Evolutionary conservation across 1,140 invertebrate genomes (phyloP).

Genomic region (Frieseomelitta varia): DNA sequence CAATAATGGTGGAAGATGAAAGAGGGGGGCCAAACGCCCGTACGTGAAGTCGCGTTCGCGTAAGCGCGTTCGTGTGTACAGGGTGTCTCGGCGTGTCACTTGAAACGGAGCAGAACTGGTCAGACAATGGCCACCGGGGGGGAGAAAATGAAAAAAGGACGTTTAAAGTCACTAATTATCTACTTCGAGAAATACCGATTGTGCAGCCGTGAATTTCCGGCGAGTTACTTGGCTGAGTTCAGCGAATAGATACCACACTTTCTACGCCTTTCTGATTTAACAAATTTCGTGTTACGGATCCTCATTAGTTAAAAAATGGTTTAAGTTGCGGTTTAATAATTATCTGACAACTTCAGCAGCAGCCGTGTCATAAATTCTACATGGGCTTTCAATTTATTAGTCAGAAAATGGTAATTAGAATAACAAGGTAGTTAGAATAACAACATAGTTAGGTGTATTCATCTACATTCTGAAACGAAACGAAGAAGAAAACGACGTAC

Average conservation of each 20-base stretch:
- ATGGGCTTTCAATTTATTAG: too few relatives aligned
- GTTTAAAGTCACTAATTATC: slow-evolving; percentile 30
- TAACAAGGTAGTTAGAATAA: background rate
- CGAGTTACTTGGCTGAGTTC: background rate
- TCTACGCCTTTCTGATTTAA: too few relatives aligned
- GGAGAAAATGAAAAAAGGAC: slow-evolving; percentile 10
- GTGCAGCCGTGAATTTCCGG: background rate
- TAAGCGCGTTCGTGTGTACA: background rate
- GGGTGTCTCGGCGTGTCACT: slow-evolving; percentile 4
- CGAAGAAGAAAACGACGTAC: background rate
- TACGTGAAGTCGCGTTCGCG: slow-evolving; percentile 6
- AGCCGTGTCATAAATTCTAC: too few relatives aligned
- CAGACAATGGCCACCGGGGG: background rate
- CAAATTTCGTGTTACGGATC: too few relatives aligned
- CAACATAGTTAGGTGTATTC: background rate
- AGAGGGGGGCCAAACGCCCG: slow-evolving; percentile 14
- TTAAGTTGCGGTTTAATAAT: too few relatives aligned
- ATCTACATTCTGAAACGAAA: background rate
- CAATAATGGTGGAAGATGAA: slow-evolving; percentile 48
- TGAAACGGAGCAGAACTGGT: slow-evolving; percentile 5
- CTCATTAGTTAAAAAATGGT: too few relatives aligned
- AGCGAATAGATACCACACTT: too few relatives aligned
- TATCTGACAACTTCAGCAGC: too few relatives aligned
- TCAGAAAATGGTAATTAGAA: background rate
- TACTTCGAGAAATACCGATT: slow-evolving; percentile 18